These are phyloP conservation scores for Cryptomyrus ogoouensis DNA, from an alignment of 2,113 vertebrate genomes.

Conservation along the genomic window DNA sequence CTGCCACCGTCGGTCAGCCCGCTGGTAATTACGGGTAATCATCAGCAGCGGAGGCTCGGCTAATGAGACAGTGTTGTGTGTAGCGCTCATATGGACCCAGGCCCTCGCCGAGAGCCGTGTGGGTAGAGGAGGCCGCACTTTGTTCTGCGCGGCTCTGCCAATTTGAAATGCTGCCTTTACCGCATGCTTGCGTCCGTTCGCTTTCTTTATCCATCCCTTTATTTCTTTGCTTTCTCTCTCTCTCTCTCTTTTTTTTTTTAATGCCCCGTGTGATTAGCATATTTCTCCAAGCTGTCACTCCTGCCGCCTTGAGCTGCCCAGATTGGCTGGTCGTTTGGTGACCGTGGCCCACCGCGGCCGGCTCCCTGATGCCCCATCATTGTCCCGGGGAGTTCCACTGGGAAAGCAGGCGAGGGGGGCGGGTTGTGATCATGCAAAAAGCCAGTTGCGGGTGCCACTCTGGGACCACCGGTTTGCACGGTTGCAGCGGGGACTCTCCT, in stretches of 20 bases:
- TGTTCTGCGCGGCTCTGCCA: conserved; percentile 41
- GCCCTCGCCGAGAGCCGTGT: conserved; percentile 39
- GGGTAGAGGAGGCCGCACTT: conserved; percentile 45
- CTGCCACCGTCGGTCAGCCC: conserved; percentile 38
- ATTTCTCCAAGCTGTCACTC: conserved; percentile 63
- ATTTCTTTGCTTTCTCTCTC: conserved; percentile 26
- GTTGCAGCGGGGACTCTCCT: background rate
- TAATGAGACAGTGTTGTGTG: conserved; percentile 50
- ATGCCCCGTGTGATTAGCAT: conserved; percentile 51
- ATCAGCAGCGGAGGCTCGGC: conserved; percentile 44
- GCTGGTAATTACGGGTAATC: conserved; percentile 49
- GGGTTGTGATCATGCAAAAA: background rate
- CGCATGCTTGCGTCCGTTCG: conserved; percentile 36
- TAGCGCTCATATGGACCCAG: conserved; percentile 42
- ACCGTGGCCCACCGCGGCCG: background rate
- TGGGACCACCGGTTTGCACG: background rate
- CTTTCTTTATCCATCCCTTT: conserved; percentile 41
- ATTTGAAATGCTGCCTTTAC: conserved; percentile 44
- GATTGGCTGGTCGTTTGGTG: conserved; percentile 18
- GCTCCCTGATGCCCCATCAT: background rate
- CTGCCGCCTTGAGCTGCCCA: conserved; percentile 41
- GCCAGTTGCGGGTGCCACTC: background rate
- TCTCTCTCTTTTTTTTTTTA: conserved; percentile 35
- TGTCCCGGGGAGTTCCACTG: background rate
- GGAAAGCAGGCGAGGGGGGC: background rate